These are phyloP conservation scores for Sturnira hondurensis DNA, from an alignment of 2,113 vertebrate genomes.

Conservation along the genomic window DNA sequence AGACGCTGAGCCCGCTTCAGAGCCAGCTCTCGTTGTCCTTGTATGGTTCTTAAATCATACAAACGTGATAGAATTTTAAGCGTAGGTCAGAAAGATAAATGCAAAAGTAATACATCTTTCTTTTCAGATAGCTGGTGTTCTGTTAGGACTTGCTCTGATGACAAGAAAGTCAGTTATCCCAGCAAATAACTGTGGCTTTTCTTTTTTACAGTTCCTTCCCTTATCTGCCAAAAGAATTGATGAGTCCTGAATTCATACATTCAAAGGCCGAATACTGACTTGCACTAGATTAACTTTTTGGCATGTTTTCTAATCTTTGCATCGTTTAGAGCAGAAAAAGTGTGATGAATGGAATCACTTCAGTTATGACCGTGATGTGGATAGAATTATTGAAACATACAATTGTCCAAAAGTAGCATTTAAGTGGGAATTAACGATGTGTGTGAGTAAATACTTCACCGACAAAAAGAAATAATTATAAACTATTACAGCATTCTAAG, in stretches of 20 bases:
- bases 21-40: no score
- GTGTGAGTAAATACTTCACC: not conserved
- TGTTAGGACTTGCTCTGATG: not conserved
- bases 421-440: not conserved
- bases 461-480: not conserved
- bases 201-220: not conserved
- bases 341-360: not conserved
- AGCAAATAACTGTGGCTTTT: not conserved
- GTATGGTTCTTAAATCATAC: not conserved
- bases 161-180: not conserved
- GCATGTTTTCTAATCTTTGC: not conserved
- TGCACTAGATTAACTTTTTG: not conserved
- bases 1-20: not conserved
- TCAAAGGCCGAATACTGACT: not conserved
- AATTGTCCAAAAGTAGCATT: not conserved
- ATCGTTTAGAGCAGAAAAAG: not conserved
- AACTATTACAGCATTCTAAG: not conserved
- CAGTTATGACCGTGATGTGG: not conserved
- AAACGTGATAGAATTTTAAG: not conserved
- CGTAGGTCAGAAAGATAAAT: not conserved
- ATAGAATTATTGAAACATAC: not conserved
- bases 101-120: not conserved
- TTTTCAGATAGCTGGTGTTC: not conserved
- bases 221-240: not conserved
- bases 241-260: not conserved